Percentiles rank a stretch among this genome's conserved stretches.
phyloP scores from a whole-genome alignment of 2,113 vertebrate species.

The Rana temporaria region DNA sequence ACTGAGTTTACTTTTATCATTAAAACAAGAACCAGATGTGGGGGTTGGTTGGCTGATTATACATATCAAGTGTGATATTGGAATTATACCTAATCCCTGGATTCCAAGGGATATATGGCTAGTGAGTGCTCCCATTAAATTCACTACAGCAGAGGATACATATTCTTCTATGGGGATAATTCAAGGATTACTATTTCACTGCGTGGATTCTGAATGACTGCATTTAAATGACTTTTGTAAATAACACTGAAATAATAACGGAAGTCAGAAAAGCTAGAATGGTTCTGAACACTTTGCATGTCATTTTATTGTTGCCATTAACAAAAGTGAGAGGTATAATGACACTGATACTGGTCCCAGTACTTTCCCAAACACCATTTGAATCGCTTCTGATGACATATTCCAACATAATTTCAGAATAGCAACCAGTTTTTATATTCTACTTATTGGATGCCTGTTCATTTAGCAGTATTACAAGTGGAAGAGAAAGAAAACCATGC shows the following conservation, averaged over 20 bases:
- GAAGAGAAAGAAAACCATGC: too few relatives aligned
- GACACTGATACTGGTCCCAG: too few relatives aligned
- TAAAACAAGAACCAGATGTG: slow-evolving; percentile 44
- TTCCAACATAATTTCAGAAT: too few relatives aligned
- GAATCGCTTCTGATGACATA: too few relatives aligned
- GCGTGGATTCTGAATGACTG: slow-evolving; percentile 59
- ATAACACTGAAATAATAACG: slow-evolving; percentile 54
- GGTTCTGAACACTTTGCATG: too few relatives aligned
- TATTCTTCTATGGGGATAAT: slow-evolving; percentile 65
- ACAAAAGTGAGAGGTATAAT: too few relatives aligned
- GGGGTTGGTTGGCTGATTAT: slow-evolving; percentile 55
- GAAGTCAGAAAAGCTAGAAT: slow-evolving; percentile 44
- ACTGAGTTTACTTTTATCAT: slow-evolving; percentile 52
- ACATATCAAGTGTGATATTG: slow-evolving; percentile 64
- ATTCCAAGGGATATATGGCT: slow-evolving; percentile 63
- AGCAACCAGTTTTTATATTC: too few relatives aligned
- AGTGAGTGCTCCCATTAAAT: slow-evolving; percentile 64
- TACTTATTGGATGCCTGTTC: too few relatives aligned
- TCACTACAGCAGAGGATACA: slow-evolving; percentile 61
- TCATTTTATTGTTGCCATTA: too few relatives aligned
- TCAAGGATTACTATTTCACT: slow-evolving; percentile 65
- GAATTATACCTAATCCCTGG: slow-evolving; percentile 69
- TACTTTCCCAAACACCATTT: too few relatives aligned
- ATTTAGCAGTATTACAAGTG: too few relatives aligned
- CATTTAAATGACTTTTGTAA: slow-evolving; percentile 63